These are phyloP conservation scores for Laodelphax striatellus DNA, from an alignment of 1,140 invertebrate species.

Conservation along the genomic window DNA sequence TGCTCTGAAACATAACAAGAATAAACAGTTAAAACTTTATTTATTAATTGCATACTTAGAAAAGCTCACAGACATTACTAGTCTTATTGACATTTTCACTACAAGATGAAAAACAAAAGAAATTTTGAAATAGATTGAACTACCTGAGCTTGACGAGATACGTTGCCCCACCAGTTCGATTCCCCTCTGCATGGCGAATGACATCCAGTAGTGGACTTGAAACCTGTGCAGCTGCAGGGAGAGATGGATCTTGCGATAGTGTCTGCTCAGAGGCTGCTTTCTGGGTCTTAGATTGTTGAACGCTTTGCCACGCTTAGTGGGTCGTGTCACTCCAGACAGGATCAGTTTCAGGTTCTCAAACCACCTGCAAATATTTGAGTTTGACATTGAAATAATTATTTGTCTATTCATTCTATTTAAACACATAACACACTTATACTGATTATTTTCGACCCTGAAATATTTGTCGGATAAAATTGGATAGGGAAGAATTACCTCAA, in stretches of 20 bases:
- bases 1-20: constrained; percentile 44
- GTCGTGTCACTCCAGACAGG: constrained; percentile 87
- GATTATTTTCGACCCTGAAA: no score
- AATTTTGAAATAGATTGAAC: neutral
- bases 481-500: constrained; percentile 35
- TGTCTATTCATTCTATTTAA: neutral
- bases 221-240: constrained; percentile 79
- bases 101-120: neutral
- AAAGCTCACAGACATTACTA: no score
- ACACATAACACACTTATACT: no score
- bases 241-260: constrained; percentile 81
- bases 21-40: no score
- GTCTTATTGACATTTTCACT: no score
- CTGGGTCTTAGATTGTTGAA: constrained; percentile 74
- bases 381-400: constrained; percentile 3
- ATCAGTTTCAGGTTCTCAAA: constrained; percentile 94
- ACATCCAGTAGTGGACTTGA: constrained; percentile 97
- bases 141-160: constrained; percentile 66
- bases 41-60: no score
- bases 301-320: constrained; percentile 76
- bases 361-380: constrained; percentile 45
- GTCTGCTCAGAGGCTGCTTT: constrained; percentile 84
- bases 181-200: constrained; percentile 89
- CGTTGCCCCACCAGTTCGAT: constrained; percentile 82
- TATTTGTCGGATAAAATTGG: neutral